Evolutionary conservation across 1,140 invertebrate species (phyloP), one percentile per base, ranked within the genome.

Genomic region (Ceratosolen solmsi): DNA sequence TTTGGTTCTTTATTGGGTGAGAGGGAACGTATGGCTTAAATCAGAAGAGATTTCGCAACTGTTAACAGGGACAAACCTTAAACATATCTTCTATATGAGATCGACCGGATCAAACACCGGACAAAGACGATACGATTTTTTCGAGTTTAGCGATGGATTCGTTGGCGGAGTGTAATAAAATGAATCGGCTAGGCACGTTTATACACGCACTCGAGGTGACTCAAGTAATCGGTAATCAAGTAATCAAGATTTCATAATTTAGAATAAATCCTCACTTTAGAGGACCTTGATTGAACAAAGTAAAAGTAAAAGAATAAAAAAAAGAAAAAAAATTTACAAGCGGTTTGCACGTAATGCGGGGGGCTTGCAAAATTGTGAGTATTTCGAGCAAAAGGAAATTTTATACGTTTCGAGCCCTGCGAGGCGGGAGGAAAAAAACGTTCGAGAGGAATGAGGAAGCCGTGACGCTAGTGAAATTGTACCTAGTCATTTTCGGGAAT

Each of bases 401-500:
- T 38, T 77, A 77, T 25, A 81, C 80, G 65, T 83, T 85, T 83
- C 73, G 75, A 54, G 56, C 77, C 54, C 41, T 82, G 65, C 49
- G 33, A 58, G 30, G 75, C 49, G 51, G 15, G 83, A n/a, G n/a
- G n/a, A n/a, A 76, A 86, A 84, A 84, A 78, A 86, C 79, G 33
- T 15, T 17, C 15, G 9, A 51, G 63, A 49, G 25, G 46, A 71
- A 63, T 68, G 33, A 38, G 60, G 63, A 68, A 68, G 63, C n/a
- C n/a, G 77, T 83, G 82, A 71, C 84, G 85, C 87, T 89, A 88
- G 86, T 86, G 86, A 90, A 89, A 88, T 88, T 89, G 83, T 87
- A 89, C 87, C 91, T 92, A 92, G 91, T 92, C 90, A 92, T 91
- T 90, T 90, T 91, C 85, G 85, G 85, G 85, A 87, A 85, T 87